Base-by-base conservation (phyloP, 2,888 invertebrate genomes). In the Ecdyonurus torrentis region DNA sequence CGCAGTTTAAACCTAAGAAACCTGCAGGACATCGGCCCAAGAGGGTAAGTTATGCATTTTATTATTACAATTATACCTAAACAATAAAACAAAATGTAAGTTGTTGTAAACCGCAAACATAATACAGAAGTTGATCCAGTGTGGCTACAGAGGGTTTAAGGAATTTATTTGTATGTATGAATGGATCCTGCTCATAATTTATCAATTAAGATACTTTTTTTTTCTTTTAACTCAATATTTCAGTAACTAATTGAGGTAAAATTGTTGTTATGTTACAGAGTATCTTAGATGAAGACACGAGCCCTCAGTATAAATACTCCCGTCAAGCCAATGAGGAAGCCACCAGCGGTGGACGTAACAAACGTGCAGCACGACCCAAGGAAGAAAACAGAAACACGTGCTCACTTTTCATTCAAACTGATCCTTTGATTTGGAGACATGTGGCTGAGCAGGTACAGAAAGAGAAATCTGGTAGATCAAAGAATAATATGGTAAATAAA, bases 391-490 rank as follows among this genome's bases (percentile, higher is more conserved):
- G 69, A 58, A 91, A 91, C 76, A 91, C 95, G 64, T 98, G 97
- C 76, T 92, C 94, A 63, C 83, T 98, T 67, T 97, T 89, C 76
- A 92, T 99, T 76, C 96, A 98, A 78, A 97, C 99, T 23, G 99
- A 99, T 79, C 97, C 98, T 68, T 85, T 95, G 69, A 89, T 99
- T 74, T 99, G 97, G 94, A 84, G 89, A 72, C 93, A 96, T 74
- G 91, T 98, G 71, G 82, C 89, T 69, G 88, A 78, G 64, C 90
- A 90, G 79, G 91, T 91, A 75, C 80, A 79, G 76, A 19, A 50
- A 1, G 1, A 22, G 5, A 50, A 50, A 50, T 18, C 18, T 50
- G 10, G 7, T 50, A 50, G n/a, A n/a, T n/a, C n/a, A n/a, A n/a
- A n/a, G n/a, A n/a, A n/a, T n/a, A n/a, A n/a, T n/a, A n/a, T n/a